Base-by-base conservation (phyloP, 2,113 vertebrate genomes). In the Gambusia holbrooki region DNA sequence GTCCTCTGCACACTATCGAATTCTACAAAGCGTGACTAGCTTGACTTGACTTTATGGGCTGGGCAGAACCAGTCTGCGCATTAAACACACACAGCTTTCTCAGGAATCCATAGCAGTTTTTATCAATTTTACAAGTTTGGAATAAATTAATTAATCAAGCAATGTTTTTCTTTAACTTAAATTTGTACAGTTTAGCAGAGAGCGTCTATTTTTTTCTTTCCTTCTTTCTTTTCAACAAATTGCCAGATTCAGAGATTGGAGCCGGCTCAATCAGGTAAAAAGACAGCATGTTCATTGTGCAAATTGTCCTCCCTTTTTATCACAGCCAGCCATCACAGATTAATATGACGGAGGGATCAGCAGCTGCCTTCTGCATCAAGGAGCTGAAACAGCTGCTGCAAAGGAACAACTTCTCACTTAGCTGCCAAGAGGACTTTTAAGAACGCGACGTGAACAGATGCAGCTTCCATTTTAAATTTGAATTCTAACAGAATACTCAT, bases 31-130 rank as follows among this genome's bases (percentile, higher is more conserved):
- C 12, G 0, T 35, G 33, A 62, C 62, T 67, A 3, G 61, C 61
- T 73, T 82, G 77, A 84, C 58, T 73, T 61, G 66, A 58, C 51
- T 58, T 58, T 58, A n/a, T 17, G 2, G 84, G 71, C 13, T 15
- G 15, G 63, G 48, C 1, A 77, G 4, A 66, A 22, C 54, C 15
- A 35, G 19, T 19, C 27, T 4, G 27, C 48, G 4, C 14, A 19
- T 6, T 3, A 48, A 63, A 42, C 14, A 42, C 14, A 42, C 14
- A 15, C 40, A 66, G 8, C n/a, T 62, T 27, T 66, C 10, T 33
- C 11, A n/a, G 25, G 8, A 1, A 62, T 9, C 29, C 33, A 28
- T 19, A 69, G 48, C 22, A 54, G 22, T 22, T 25, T 54, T 6
- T 54, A 5, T 54, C 0, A 19, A 54, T 19, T 54, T 54, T 19